Evolutionary conservation across 2,113 vertebrate genomes (phyloP).

Genomic region (Acrocephalus kingi): DNA sequence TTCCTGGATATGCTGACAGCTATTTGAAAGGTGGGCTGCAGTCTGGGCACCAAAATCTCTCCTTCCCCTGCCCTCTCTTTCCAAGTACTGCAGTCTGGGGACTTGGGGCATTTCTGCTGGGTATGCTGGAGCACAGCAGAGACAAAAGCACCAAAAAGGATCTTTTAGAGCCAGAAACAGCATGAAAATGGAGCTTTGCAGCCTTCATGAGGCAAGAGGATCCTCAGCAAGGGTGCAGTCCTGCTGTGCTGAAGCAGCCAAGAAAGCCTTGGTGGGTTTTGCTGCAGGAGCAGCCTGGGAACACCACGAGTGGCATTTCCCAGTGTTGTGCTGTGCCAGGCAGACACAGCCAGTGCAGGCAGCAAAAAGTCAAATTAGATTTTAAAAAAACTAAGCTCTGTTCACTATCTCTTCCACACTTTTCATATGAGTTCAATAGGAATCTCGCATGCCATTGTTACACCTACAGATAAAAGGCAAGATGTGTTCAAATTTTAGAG

Average conservation of each 20-base stretch:
- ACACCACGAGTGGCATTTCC: fast-evolving
- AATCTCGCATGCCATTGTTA: neutral
- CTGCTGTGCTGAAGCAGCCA: neutral
- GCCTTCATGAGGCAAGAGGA: neutral
- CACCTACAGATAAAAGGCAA: neutral
- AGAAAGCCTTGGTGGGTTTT: fast-evolving
- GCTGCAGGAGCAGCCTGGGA: neutral
- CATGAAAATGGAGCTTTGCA: neutral
- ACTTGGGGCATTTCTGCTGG: neutral
- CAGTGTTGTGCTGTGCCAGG: neutral
- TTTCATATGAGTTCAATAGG: neutral
- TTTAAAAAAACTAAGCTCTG: neutral
- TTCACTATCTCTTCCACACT: neutral
- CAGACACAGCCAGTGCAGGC: neutral
- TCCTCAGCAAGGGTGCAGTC: neutral
- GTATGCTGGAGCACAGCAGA: neutral
- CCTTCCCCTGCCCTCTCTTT: neutral
- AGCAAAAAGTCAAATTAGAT: neutral
- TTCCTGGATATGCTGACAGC: neutral
- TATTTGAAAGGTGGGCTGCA: neutral
- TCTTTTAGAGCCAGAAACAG: neutral
- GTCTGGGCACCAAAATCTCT: neutral
- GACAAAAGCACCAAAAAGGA: neutral
- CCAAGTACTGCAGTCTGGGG: neutral
- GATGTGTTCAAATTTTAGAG: neutral